Percentiles rank a stretch among this genome's conserved stretches.
phyloP scores from a whole-genome alignment of 2,797 vertebrate genomes.

The Ptychobarbus kaznakovi region DNA sequence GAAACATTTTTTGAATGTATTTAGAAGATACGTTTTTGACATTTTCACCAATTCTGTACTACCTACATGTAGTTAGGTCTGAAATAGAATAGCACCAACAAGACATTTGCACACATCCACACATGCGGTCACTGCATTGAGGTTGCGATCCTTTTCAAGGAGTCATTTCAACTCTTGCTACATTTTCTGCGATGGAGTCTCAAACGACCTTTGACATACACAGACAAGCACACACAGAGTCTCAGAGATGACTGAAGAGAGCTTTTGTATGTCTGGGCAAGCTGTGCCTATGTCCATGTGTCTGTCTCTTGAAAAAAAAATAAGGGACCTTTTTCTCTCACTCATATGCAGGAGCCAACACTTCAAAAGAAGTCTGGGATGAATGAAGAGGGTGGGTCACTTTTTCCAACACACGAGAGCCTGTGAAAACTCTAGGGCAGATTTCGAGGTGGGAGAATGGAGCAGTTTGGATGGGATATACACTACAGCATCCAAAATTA shows the following conservation, averaged over 20 bases:
- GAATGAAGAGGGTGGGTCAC: constrained; percentile 52
- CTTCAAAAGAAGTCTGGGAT: constrained; percentile 49
- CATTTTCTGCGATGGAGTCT: constrained; percentile 24
- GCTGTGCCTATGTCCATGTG: neutral
- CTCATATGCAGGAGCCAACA: constrained; percentile 41
- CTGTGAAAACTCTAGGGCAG: constrained; percentile 47
- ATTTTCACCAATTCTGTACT: neutral
- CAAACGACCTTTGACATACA: constrained; percentile 10
- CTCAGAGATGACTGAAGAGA: constrained; percentile 47
- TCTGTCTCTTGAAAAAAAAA: constrained; percentile 52
- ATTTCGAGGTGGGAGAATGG: constrained; percentile 38
- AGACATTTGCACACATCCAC: constrained; percentile 3
- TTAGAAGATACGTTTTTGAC: neutral
- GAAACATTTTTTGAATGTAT: neutral
- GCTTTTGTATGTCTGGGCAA: constrained; percentile 56
- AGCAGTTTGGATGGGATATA: constrained; percentile 13
- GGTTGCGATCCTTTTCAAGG: constrained; percentile 6
- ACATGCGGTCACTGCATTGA: neutral
- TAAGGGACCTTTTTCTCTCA: constrained; percentile 30
- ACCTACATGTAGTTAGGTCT: neutral
- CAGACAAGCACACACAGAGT: constrained; percentile 1
- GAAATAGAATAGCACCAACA: constrained; percentile 1
- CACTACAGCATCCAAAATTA: constrained; percentile 13
- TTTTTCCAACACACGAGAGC: constrained; percentile 54
- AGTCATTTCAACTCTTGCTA: constrained; percentile 17